Evolutionary conservation across 2,797 vertebrate species (phyloP).

Genomic region (Pipistrellus pygmaeus): DNA sequence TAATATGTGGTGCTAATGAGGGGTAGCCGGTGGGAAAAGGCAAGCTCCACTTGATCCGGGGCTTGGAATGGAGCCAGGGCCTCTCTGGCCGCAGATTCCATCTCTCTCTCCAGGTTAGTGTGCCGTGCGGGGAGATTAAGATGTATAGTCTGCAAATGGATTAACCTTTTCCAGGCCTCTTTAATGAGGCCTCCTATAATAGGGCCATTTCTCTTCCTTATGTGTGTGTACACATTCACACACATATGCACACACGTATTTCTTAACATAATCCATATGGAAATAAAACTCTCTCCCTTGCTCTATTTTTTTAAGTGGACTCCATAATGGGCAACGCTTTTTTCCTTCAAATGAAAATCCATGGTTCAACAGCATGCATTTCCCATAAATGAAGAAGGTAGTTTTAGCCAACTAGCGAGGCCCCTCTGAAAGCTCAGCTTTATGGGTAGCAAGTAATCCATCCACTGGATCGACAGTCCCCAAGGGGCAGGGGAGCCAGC

Average conservation of each 20-base stretch:
- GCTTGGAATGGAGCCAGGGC: slow-evolving; percentile 86
- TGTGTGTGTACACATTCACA: slow-evolving; percentile 56
- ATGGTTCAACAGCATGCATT: slow-evolving; percentile 81
- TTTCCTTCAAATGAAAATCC: slow-evolving; percentile 85
- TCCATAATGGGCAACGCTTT: slow-evolving; percentile 78
- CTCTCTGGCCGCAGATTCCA: slow-evolving; percentile 79
- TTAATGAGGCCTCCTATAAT: slow-evolving; percentile 89
- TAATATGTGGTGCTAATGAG: slow-evolving; percentile 83
- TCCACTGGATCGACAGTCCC: slow-evolving; percentile 70
- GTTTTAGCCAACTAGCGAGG: slow-evolving; percentile 80
- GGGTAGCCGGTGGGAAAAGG: slow-evolving; percentile 82
- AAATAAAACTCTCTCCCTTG: slow-evolving; percentile 81
- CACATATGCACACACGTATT: neutral
- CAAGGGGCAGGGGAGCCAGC: neutral
- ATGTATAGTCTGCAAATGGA: slow-evolving; percentile 89
- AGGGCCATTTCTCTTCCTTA: slow-evolving; percentile 82
- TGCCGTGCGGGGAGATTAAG: slow-evolving; percentile 87
- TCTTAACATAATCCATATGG: slow-evolving; percentile 89
- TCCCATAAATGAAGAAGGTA: slow-evolving; percentile 81
- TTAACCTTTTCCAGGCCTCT: slow-evolving; percentile 89
- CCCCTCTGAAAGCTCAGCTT: slow-evolving; percentile 78
- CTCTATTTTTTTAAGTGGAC: slow-evolving; percentile 83
- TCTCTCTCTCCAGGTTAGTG: slow-evolving; percentile 76
- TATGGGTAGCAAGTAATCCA: slow-evolving; percentile 71
- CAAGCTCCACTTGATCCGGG: slow-evolving; percentile 82